Evolutionary conservation across 1,140 invertebrate species (phyloP).

Genomic region (Drosophila rhopaloa): DNA sequence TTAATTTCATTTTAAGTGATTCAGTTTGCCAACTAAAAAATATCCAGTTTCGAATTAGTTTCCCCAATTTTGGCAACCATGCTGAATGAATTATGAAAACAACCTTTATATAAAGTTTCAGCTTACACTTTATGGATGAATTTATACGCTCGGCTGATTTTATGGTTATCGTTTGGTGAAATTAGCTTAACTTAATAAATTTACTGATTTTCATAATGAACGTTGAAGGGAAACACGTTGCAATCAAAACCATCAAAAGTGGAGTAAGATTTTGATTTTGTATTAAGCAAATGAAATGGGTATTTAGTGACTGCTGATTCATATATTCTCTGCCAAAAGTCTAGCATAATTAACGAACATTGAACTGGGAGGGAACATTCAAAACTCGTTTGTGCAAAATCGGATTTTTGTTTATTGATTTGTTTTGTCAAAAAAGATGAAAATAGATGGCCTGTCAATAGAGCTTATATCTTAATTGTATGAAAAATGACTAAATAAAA

Average conservation of each 20-base stretch:
- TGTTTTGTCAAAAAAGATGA: conserved; percentile 19
- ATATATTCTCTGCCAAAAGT: neutral
- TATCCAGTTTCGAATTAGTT: conserved; percentile 6
- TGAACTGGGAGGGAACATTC: conserved; percentile 21
- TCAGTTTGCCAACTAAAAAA: conserved; percentile 7
- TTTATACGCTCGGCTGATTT: conserved; percentile 15
- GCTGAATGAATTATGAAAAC: conserved; percentile 8
- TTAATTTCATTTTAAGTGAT: conserved; percentile 22
- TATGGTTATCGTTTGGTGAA: conserved; percentile 18
- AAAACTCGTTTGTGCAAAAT: conserved; percentile 24
- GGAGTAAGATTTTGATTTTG: neutral
- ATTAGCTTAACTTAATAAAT: conserved; percentile 31
- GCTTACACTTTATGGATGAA: conserved; percentile 13
- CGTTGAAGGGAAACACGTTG: neutral
- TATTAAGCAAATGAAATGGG: neutral
- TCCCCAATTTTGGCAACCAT: neutral
- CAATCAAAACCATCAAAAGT: neutral
- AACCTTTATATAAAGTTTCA: conserved; percentile 21
- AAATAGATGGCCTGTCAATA: conserved; percentile 4
- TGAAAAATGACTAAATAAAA: conserved; percentile 12
- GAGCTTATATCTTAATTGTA: conserved; percentile 22
- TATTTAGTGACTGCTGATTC: neutral
- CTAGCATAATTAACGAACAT: conserved; percentile 19
- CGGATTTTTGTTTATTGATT: conserved; percentile 22
- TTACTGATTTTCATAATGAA: conserved; percentile 14